Percentiles rank a stretch among this genome's conserved stretches.
phyloP scores from a whole-genome alignment of 2,888 invertebrate species.

The Pyrrhosoma nymphula region DNA sequence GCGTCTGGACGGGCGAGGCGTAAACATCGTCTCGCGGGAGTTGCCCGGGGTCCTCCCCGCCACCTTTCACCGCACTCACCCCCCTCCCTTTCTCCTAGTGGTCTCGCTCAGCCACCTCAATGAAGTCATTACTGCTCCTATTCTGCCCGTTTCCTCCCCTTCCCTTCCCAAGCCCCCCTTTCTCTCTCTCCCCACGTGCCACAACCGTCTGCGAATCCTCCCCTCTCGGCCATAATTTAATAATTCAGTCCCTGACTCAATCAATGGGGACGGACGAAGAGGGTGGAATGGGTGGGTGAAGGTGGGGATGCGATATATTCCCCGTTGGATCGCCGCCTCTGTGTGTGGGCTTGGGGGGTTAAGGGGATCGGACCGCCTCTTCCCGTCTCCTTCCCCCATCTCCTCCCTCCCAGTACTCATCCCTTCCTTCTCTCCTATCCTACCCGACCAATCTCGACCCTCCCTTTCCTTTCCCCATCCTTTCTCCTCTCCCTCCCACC shows the following conservation, averaged over 20 bases:
- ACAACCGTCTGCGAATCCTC: neutral
- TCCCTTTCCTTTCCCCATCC: neutral
- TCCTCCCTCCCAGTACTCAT: neutral
- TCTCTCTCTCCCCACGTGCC: neutral
- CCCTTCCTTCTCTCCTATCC: neutral
- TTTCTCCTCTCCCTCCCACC: neutral
- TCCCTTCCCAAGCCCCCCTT: neutral
- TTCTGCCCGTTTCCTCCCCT: constrained; percentile 1
- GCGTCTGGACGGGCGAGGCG: constrained; percentile 28
- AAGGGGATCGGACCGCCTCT: neutral
- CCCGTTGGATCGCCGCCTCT: no score
- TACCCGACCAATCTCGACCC: neutral
- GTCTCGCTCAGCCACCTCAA: neutral
- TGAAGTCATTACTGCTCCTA: constrained; percentile 55
- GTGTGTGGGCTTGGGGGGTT: neutral
- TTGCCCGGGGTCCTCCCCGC: neutral
- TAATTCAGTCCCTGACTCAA: constrained; percentile 9
- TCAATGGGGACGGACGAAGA: neutral
- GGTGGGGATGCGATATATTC: no score
- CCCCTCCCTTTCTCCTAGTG: neutral
- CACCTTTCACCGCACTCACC: neutral
- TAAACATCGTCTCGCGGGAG: constrained; percentile 15
- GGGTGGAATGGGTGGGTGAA: no score
- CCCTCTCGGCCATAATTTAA: neutral
- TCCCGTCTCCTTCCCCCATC: neutral